Evolutionary conservation across 2,797 vertebrate genomes (phyloP), one percentile per base, ranked within the genome.

Genomic region (Sternotherus odoratus): DNA sequence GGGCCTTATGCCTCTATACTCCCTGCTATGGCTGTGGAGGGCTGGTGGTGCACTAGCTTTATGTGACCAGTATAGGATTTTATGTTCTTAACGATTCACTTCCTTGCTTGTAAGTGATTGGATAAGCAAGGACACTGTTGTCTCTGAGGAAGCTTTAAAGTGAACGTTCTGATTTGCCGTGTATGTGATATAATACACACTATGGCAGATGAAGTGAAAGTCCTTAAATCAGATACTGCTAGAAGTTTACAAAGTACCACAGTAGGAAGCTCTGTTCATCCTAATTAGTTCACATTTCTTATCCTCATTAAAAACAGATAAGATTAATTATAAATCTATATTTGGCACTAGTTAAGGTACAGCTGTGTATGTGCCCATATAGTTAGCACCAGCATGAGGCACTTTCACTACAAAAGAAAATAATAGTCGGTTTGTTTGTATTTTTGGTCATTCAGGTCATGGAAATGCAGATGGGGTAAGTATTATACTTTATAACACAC

Each of bases 391-490:
- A 57, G 28, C 92, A 39, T 85, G 1, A 86, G 51, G 43, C 79
- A 1, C 23, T 33, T 94, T 95, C 33, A 48, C 79, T 89, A 66
- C 23, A 77, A 60, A 1, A 95, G 30, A 94, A 60, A 79, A 81
- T 94, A 94, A 94, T 86, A 86, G 7, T 21, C 16, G 85, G 24
- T 4, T 93, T 86, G 23, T 4, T 93, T 88, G 83, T 86, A 6
- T 84, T 94, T 94, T 92, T 96, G 94, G 43, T 92, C 39, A 16
- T 87, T 56, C 77, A 98, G 98, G 93, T 96, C 54, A 79, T 86
- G 96, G 96, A 95, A 97, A 91, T 78, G 82, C 82, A 82, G 96
- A 97, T 43, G 92, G 79, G 95, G 98, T 98, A 89, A 96, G 98
- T 95, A 53, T 86, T 89, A 53, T 84, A 33, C 0, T 5, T 77